These are phyloP conservation scores for Lycaon pictus DNA, from an alignment of 2,113 vertebrate species.

Conservation along the genomic window DNA sequence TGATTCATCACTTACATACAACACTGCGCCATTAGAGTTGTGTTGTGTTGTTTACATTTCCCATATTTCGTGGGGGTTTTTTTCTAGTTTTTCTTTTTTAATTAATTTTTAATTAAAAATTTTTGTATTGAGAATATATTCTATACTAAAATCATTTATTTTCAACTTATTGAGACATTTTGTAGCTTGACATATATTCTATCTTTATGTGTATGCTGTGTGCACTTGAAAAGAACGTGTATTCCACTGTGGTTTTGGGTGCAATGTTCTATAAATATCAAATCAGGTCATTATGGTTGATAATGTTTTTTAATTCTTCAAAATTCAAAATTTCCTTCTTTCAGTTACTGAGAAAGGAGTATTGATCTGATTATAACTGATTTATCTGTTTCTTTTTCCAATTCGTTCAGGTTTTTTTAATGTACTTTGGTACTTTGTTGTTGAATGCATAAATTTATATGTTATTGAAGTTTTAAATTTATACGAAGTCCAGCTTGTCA, in stretches of 20 bases:
- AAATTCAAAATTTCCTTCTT: neutral
- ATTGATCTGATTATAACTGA: neutral
- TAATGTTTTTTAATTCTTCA: neutral
- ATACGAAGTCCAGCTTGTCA: neutral
- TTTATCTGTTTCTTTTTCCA: neutral
- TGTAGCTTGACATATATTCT: neutral
- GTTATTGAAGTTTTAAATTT: neutral
- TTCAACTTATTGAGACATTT: neutral
- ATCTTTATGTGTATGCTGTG: neutral
- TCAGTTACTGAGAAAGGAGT: neutral
- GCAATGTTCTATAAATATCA: neutral
- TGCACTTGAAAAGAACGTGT: neutral
- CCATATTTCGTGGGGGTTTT: neutral
- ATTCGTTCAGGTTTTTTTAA: neutral
- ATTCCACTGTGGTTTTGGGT: neutral
- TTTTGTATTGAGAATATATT: neutral
- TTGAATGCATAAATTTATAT: neutral
- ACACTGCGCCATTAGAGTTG: neutral
- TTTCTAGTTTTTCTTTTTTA: neutral
- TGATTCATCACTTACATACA: neutral
- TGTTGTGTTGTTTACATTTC: neutral
- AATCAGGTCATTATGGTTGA: neutral
- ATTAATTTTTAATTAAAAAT: neutral
- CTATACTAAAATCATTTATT: neutral
- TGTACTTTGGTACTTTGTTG: neutral